Percentiles rank a stretch among this genome's conserved stretches.
These are phyloP conservation scores for Sarcophaga caerulescens DNA, from an alignment of 2,888 invertebrate genomes.

Conservation along the genomic window DNA sequence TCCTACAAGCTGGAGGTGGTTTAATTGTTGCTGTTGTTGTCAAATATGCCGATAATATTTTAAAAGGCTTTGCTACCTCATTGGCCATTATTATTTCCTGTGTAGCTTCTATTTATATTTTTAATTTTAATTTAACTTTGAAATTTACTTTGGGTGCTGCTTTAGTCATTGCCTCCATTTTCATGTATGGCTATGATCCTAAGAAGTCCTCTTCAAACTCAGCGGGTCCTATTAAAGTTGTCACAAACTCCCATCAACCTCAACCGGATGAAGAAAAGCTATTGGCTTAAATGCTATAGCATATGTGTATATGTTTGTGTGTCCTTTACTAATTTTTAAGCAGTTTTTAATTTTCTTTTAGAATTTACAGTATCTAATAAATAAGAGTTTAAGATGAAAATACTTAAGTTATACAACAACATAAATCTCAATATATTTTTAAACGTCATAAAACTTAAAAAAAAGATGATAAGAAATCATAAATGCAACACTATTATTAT, in stretches of 20 bases:
- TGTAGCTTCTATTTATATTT: conserved; percentile 95
- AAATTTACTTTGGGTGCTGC: conserved; percentile 93
- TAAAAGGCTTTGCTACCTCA: conserved; percentile 99
- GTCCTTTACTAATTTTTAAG: conserved; percentile 25
- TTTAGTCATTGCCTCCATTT: conserved; percentile 96
- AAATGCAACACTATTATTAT: neutral
- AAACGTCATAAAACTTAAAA: neutral
- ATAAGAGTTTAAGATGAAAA: conserved; percentile 50
- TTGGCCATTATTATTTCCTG: conserved; percentile 98
- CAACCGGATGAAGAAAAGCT: conserved; percentile 75
- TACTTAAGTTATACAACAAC: conserved; percentile 18
- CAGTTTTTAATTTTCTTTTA: conserved; percentile 36
- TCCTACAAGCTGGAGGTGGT: conserved; percentile 96
- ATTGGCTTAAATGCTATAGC: conserved; percentile 72
- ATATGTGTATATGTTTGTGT: conserved; percentile 40
- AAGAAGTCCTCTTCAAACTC: conserved; percentile 72
- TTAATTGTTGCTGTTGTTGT: conserved; percentile 98
- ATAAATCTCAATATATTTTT: conserved; percentile 38
- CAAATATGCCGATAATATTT: conserved; percentile 99
- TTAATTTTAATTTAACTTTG: conserved; percentile 92
- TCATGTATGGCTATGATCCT: conserved; percentile 93
- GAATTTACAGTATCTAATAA: conserved; percentile 70
- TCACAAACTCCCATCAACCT: conserved; percentile 33
- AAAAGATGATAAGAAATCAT: neutral
- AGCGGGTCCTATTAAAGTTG: conserved; percentile 32